Conservation (phyloP, 1,140 invertebrate species). For the Chionoecetes opilio region DNA sequence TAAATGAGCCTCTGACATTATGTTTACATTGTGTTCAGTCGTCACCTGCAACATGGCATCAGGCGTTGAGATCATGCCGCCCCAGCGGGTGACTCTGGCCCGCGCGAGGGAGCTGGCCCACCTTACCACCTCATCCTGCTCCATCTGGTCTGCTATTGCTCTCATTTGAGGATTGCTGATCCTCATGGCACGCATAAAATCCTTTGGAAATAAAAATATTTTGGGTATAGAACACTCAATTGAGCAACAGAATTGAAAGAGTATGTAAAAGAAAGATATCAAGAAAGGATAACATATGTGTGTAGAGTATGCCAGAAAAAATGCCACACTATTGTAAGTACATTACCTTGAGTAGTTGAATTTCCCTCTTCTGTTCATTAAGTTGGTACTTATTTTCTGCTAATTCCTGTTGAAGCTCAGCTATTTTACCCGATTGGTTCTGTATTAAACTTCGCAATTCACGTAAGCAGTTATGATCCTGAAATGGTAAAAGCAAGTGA, state of each 20-base stretch:
- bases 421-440: slow-evolving; percentile 93
- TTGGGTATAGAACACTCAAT: not conserved
- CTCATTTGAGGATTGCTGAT: slow-evolving; percentile 94
- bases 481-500: slow-evolving; percentile 57
- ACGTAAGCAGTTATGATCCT: slow-evolving; percentile 96
- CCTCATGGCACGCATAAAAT: slow-evolving; percentile 95
- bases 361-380: slow-evolving; percentile 94
- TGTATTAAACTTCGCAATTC: slow-evolving; percentile 93
- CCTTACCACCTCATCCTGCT: slow-evolving; percentile 95
- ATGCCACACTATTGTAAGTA: not conserved
- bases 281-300: no score
- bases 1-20: no score
- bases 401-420: slow-evolving; percentile 93
- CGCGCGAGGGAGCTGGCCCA: slow-evolving; percentile 94
- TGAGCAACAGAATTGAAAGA: not conserved
- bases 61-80: slow-evolving; percentile 98
- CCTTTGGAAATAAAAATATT: slow-evolving; percentile 84
- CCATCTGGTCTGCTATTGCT: slow-evolving; percentile 95
- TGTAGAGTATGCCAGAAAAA: no score
- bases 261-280: not conserved
- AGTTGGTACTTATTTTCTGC: slow-evolving; percentile 93
- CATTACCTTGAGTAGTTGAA: slow-evolving; percentile 91
- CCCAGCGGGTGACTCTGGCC: slow-evolving; percentile 96
- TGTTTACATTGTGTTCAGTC: not conserved
- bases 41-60: slow-evolving; percentile 94